Percentiles rank a stretch among this genome's conserved stretches.
phyloP scores from a whole-genome alignment of 2,797 vertebrate genomes.

The Pseudocheirus occidentalis region DNA sequence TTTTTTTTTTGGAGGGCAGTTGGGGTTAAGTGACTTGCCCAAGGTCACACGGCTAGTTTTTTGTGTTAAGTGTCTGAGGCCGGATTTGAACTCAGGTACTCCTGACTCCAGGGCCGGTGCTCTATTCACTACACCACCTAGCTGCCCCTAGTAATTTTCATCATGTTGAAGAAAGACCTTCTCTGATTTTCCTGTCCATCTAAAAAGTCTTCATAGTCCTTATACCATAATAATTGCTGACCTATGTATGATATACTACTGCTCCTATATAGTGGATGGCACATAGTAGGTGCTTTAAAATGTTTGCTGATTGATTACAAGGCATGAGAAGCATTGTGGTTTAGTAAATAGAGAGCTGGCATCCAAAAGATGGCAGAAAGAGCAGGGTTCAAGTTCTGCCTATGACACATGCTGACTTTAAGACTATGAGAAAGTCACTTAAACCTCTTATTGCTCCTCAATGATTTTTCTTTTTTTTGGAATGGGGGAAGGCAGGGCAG shows the following conservation, averaged over 20 bases:
- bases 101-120: no score
- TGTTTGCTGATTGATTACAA: neutral
- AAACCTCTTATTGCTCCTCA: neutral
- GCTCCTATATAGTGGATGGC: no score
- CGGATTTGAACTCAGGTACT: no score
- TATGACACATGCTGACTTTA: neutral
- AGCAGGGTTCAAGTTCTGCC: neutral
- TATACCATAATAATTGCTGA: neutral
- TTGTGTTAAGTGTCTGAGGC: no score
- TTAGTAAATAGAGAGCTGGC: neutral
- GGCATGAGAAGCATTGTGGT: neutral
- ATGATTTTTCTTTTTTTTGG: neutral
- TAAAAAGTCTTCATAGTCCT: neutral
- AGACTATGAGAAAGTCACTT: neutral
- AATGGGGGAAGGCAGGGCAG: no score
- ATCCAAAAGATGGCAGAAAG: neutral
- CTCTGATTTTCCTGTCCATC: neutral
- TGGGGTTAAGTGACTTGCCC: no score
- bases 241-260: neutral
- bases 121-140: no score
- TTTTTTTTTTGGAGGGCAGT: no score
- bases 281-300: neutral
- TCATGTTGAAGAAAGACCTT: neutral
- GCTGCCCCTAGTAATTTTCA: neutral
- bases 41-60: no score